phyloP scores from a whole-genome alignment of 2,113 vertebrate species.

The Mionectes macconnelli region DNA sequence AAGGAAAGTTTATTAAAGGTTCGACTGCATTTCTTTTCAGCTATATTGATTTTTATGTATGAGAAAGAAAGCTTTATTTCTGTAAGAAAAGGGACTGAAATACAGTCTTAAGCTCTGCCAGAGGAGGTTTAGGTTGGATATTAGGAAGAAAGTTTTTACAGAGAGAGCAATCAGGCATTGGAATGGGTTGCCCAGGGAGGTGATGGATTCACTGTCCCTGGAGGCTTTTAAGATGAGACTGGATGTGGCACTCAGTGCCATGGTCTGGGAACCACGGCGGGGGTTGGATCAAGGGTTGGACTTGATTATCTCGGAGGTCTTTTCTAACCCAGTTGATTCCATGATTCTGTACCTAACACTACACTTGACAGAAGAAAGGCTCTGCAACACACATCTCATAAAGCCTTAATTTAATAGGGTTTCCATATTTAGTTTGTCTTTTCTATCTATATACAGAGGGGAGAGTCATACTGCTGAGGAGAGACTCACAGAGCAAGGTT shows the following conservation, averaged over 20 bases:
- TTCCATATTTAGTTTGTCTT: not conserved
- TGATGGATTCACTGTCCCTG: no score
- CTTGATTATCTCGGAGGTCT: no score
- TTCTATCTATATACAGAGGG: not conserved
- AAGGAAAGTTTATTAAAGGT: not conserved
- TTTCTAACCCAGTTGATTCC: no score
- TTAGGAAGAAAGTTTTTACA: no score
- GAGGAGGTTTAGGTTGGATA: no score
- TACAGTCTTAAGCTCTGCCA: not conserved
- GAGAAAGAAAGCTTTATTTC: not conserved
- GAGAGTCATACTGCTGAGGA: not conserved
- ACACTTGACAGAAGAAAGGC: not conserved
- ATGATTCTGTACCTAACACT: not conserved
- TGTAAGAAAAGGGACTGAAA: not conserved
- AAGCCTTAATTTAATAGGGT: not conserved
- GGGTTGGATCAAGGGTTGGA: no score
- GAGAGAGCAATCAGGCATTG: no score
- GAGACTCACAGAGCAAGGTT: not conserved
- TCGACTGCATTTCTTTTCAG: not conserved
- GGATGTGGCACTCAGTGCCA: no score
- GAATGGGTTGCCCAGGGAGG: no score
- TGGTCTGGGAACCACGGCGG: no score
- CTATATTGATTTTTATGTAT: not conserved
- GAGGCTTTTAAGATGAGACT: no score
- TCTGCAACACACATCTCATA: not conserved